Conservation (phyloP, 1,140 invertebrate genomes). For the Armadillidium nasatum region DNA sequence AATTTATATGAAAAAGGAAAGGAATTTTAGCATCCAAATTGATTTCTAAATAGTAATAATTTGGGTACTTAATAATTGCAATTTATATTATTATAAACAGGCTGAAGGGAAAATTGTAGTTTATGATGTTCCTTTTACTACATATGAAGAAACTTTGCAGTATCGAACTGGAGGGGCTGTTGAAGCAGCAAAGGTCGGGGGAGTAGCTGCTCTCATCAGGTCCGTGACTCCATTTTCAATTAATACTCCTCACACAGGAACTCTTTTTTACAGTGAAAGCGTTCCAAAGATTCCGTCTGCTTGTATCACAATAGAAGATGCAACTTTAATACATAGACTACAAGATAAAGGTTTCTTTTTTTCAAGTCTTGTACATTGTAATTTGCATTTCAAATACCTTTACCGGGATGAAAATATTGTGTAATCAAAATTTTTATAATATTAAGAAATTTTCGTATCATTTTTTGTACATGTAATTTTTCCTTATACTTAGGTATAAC, state of each 20-base stretch:
- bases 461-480: no score
- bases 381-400: no score
- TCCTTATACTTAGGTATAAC: conserved; percentile 49
- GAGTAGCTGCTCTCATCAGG: conserved; percentile 65
- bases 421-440: no score
- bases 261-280: conserved; percentile 58
- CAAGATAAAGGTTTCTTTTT: conserved; percentile 53
- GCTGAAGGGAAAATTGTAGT: neutral
- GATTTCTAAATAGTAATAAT: no score
- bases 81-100: neutral
- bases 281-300: conserved; percentile 70
- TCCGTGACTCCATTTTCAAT: conserved; percentile 71
- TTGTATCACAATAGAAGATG: conserved; percentile 73
- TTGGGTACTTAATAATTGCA: no score
- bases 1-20: no score
- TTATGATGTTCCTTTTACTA: neutral
- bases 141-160: neutral
- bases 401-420: no score
- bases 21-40: no score
- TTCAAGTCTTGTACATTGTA: no score
- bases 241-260: conserved; percentile 65
- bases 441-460: no score
- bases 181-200: conserved; percentile 64
- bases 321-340: conserved; percentile 64
- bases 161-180: conserved; percentile 60